Percentiles rank a stretch among this genome's conserved stretches.
These are phyloP conservation scores for Muschampia plurimacula DNA, from an alignment of 2,888 invertebrate genomes.

Conservation along the genomic window DNA sequence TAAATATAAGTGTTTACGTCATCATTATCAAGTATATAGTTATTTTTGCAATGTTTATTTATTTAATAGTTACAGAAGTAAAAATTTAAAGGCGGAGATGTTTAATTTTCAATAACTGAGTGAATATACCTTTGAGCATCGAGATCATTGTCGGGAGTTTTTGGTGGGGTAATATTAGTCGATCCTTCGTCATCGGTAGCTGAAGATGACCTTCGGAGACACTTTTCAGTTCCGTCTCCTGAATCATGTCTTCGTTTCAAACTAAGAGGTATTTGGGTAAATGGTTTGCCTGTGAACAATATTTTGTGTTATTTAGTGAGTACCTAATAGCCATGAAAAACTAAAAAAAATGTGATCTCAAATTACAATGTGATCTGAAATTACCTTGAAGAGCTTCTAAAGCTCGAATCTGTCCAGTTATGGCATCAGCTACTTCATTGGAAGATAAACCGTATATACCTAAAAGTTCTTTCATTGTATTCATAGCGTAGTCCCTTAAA, in stretches of 20 bases:
- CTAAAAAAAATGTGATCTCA: background rate
- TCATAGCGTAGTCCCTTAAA: conserved; percentile 91
- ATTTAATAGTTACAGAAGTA: no score
- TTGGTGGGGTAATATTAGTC: conserved; percentile 80
- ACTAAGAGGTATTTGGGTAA: conserved; percentile 75
- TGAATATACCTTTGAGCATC: conserved; percentile 71
- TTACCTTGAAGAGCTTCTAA: conserved; percentile 90
- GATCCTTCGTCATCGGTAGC: conserved; percentile 82
- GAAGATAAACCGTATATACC: conserved; percentile 91
- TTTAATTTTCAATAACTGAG: background rate
- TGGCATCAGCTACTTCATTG: conserved; percentile 89
- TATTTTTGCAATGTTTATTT: no score
- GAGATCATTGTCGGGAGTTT: conserved; percentile 80
- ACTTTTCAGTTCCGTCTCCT: conserved; percentile 71
- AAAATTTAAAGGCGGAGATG: no score
- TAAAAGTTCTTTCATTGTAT: conserved; percentile 91
- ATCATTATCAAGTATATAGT: no score
- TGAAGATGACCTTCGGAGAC: conserved; percentile 75
- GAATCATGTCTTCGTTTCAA: conserved; percentile 78
- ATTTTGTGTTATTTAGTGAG: background rate
- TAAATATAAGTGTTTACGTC: no score
- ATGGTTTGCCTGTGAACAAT: conserved; percentile 68
- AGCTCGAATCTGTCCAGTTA: conserved; percentile 88
- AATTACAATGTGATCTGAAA: background rate
- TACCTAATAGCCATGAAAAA: no score